These are phyloP conservation scores for Ceyx cyanopectus DNA, from an alignment of 2,113 vertebrate species.

Conservation along the genomic window DNA sequence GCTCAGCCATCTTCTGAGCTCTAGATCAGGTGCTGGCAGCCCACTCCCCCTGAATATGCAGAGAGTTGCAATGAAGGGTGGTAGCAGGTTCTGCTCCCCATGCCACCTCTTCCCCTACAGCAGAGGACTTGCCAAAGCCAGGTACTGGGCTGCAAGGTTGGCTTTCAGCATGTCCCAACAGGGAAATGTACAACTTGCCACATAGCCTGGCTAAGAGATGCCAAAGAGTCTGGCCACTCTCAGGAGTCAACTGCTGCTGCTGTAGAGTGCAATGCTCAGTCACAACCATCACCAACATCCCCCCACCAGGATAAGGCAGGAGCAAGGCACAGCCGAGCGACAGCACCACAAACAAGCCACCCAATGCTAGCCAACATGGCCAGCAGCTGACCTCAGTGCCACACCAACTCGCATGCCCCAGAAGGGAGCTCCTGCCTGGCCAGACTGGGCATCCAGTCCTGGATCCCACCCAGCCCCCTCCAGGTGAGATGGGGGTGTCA, in stretches of 20 bases:
- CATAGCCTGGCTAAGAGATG: background rate
- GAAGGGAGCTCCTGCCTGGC: background rate
- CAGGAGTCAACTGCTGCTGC: accelerated
- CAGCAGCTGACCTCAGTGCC: background rate
- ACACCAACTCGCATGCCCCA: accelerated
- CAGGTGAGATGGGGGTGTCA: background rate
- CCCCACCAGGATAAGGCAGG: background rate
- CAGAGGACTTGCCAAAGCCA: background rate
- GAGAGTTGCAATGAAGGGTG: accelerated
- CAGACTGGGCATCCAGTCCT: accelerated
- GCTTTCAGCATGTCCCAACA: accelerated
- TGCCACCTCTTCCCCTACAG: accelerated
- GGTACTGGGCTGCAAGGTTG: accelerated
- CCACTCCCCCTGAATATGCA: background rate
- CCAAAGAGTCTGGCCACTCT: accelerated
- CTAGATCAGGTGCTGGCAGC: background rate
- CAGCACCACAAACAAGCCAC: background rate
- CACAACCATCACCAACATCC: background rate
- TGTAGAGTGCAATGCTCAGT: accelerated
- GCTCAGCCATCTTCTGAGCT: background rate
- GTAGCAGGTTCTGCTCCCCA: background rate
- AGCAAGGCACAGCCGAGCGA: accelerated
- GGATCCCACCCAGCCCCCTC: background rate
- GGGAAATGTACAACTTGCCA: accelerated
- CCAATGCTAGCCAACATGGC: accelerated